Percentiles rank a stretch among this genome's conserved stretches.
Evolutionary conservation across 2,113 vertebrate species (phyloP).

Genomic region (Crotalus helleri): DNA sequence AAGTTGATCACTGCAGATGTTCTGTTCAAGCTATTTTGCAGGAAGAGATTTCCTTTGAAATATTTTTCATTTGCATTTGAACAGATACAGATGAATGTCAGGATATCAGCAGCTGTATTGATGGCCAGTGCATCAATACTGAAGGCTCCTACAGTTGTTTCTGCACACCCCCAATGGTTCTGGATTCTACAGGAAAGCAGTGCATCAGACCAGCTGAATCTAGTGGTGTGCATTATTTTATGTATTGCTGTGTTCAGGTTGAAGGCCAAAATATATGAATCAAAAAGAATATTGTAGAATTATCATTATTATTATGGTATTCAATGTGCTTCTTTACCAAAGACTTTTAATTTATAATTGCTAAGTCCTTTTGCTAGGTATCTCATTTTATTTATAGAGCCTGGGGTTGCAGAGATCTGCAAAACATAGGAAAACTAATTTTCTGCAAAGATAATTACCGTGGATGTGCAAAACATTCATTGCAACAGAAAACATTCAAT

Average conservation of each 20-base stretch:
- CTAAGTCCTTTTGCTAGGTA: background rate
- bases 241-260: constrained; percentile 12
- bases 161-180: constrained; percentile 84
- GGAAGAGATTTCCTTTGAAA: constrained; percentile 51
- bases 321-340: constrained; percentile 12
- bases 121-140: constrained; percentile 87
- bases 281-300: constrained; percentile 12
- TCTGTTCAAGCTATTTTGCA: constrained; percentile 35
- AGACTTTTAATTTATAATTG: constrained; percentile 18
- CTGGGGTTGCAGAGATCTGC: background rate
- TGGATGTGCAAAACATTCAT: background rate
- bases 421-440: background rate
- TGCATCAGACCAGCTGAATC: constrained; percentile 75
- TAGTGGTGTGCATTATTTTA: constrained; percentile 73
- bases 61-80: constrained; percentile 50
- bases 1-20: constrained; percentile 15
- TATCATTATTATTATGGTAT: background rate
- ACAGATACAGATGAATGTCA: constrained; percentile 91
- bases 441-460: background rate
- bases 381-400: background rate
- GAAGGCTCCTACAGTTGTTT: constrained; percentile 91
- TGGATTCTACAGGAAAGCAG: constrained; percentile 74
- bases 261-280: constrained; percentile 24
- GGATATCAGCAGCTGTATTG: constrained; percentile 83
- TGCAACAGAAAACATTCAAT: background rate